phyloP scores from a whole-genome alignment of 2,113 vertebrate genomes.

The Cynocephalus volans region DNA sequence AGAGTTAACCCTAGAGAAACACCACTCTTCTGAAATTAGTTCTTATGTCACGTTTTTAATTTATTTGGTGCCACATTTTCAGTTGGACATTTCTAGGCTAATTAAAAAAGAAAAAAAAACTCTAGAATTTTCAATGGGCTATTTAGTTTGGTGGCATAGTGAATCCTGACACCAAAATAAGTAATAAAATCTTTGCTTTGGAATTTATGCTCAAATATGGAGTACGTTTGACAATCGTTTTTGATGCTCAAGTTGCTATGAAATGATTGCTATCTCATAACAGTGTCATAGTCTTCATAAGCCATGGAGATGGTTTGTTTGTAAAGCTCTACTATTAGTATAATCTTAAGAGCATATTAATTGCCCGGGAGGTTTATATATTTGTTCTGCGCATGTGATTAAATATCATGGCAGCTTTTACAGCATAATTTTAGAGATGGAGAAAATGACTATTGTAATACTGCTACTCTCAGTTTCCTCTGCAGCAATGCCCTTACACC shows the following conservation, averaged over 20 bases:
- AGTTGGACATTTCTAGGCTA: conserved; percentile 57
- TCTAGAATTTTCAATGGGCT: conserved; percentile 49
- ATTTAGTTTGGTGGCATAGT: conserved; percentile 39
- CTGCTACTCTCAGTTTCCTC: conserved; percentile 88
- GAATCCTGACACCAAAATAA: conserved; percentile 58
- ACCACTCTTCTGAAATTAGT: conserved; percentile 56
- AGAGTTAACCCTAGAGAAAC: conserved; percentile 30
- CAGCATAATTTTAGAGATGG: conserved; percentile 86
- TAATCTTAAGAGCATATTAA: conserved; percentile 84
- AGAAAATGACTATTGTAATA: conserved; percentile 90
- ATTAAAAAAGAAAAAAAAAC: neutral
- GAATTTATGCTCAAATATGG: conserved; percentile 58
- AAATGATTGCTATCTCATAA: conserved; percentile 67
- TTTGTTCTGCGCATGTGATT: conserved; percentile 86
- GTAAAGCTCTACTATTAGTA: conserved; percentile 72
- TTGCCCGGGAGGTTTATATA: conserved; percentile 88
- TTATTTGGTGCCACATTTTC: conserved; percentile 63
- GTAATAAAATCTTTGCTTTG: conserved; percentile 60
- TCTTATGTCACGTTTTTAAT: conserved; percentile 64
- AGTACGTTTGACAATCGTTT: conserved; percentile 67
- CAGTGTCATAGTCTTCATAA: conserved; percentile 58
- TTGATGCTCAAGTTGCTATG: conserved; percentile 54
- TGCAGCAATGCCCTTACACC: conserved; percentile 91
- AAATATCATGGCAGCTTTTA: conserved; percentile 82
- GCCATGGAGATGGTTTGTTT: conserved; percentile 74